phyloP scores from a whole-genome alignment of 2,888 invertebrate genomes.

The Idaea straminata region DNA sequence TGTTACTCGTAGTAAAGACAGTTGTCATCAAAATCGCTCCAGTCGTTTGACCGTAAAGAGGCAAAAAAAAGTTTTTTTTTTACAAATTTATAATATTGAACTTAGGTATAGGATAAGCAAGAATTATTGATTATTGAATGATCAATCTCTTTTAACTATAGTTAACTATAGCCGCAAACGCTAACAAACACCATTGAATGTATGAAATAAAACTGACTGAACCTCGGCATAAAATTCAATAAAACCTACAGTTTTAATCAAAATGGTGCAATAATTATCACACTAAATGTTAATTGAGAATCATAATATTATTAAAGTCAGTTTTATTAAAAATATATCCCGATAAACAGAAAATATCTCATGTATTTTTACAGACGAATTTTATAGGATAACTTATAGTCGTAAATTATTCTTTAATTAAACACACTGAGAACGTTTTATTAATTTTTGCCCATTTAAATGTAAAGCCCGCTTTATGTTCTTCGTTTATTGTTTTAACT shows the following conservation, averaged over 20 bases:
- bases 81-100: no score
- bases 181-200: neutral
- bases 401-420: constrained; percentile 1
- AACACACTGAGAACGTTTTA: neutral
- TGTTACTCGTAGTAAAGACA: no score
- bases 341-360: neutral
- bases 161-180: neutral
- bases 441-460: constrained; percentile 2
- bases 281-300: neutral
- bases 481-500: neutral
- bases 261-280: neutral
- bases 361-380: constrained; percentile 2
- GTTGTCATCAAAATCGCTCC: no score
- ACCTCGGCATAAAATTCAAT: neutral
- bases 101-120: no score
- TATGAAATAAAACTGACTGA: no score
- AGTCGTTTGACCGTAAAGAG: no score
- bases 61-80: no score
- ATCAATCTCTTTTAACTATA: no score
- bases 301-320: neutral
- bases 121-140: no score
- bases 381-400: neutral
- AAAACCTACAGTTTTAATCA: neutral
- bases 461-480: neutral
- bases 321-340: constrained; percentile 1